Evolutionary conservation across 2,113 vertebrate genomes (phyloP), one percentile per base, ranked within the genome.

Genomic region (Tursiops truncatus): DNA sequence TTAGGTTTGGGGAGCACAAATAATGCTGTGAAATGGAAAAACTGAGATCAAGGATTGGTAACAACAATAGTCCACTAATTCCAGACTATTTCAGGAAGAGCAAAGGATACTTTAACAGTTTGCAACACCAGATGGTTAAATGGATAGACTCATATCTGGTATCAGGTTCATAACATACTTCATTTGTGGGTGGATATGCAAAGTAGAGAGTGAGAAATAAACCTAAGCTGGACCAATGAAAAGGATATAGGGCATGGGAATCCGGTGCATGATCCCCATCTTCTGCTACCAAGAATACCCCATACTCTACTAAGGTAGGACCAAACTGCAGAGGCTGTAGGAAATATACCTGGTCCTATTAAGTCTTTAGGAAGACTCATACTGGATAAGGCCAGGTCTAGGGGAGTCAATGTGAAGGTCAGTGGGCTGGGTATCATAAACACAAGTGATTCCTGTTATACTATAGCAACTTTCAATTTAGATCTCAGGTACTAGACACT

Each of bases 1-100:
- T 94, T 94, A 79, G 97, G 97, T 93, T 98, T 98, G 38, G 97
- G 97, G 14, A 98, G 85, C 28, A 96, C 90, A 95, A 94, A 97
- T n/a, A 97, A 93, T 80, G 97, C 97, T 97, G 50, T 86, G 26
- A 94, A 87, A 53, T 44, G 33, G 38, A 89, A 91, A 98, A 88
- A 67, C 10, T 65, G 28, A 96, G 12, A 33, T 98, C 68, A 97
- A 84, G 31, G n/a, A 80, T 60, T 71, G 31, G 18, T 8, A 92
- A 93, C 17, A 82, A 56, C 44, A 96, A 38, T 20, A 26, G 23
- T 38, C 63, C n/a, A 53, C 36, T 68, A 62, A 96, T 81, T 62
- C 63, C 62, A 87, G n/a, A 68, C 18, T 79, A 84, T 53, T 84
- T 79, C 25, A 88, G 33, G 25, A 89, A 87, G 9, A 90, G 15